phyloP scores from a whole-genome alignment of 2,888 invertebrate genomes.

The Philereme transversata region DNA sequence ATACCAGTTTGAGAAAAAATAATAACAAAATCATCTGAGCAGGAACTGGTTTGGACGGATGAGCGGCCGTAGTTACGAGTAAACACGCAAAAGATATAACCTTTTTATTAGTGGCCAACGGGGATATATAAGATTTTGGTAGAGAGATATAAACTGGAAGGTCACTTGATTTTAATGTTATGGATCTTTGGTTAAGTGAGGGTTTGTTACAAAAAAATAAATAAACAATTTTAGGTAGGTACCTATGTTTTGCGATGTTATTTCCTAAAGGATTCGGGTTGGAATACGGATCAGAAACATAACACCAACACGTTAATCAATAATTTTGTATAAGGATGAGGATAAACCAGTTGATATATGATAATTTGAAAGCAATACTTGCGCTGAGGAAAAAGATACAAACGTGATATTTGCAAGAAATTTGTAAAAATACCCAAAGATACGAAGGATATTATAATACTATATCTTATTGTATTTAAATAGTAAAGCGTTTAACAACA shows the following conservation, averaged over 20 bases:
- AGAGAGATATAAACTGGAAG: background rate
- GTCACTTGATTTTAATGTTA: too few species aligned
- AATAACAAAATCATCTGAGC: conserved; percentile 76
- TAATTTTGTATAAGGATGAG: background rate
- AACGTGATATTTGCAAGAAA: background rate
- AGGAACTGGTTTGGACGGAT: conserved; percentile 72
- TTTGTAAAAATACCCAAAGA: too few species aligned
- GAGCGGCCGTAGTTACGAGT: conserved; percentile 53
- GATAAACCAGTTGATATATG: conserved; percentile 2
- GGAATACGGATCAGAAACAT: too few species aligned
- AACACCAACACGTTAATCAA: too few species aligned
- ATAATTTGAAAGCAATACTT: background rate
- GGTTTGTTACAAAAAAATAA: too few species aligned
- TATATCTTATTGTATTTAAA: too few species aligned
- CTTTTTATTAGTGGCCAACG: conserved; percentile 59
- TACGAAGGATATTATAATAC: too few species aligned
- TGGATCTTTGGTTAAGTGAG: too few species aligned
- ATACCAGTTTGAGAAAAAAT: conserved; percentile 63
- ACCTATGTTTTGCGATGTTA: too few species aligned
- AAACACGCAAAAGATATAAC: conserved; percentile 58
- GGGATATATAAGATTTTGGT: conserved; percentile 35
- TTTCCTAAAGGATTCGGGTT: too few species aligned
- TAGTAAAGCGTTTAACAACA: too few species aligned
- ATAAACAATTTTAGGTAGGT: too few species aligned
- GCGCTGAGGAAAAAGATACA: background rate